phyloP scores from a whole-genome alignment of 2,888 invertebrate species.

The Tolmerus cingulatus region DNA sequence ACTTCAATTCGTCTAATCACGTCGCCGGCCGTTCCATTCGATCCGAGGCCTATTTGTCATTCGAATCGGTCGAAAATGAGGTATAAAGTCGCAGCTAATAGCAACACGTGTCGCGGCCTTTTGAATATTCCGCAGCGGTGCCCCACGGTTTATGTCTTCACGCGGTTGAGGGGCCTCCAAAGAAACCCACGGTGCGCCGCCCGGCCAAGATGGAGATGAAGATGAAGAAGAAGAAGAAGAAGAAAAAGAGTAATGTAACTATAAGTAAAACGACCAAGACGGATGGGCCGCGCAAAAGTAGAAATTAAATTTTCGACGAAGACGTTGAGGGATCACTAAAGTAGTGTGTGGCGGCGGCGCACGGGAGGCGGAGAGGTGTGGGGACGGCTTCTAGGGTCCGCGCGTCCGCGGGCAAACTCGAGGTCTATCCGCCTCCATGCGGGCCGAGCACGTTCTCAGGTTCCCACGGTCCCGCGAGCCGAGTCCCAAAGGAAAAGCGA shows the following conservation, averaged over 20 bases:
- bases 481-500: neutral
- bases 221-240: neutral
- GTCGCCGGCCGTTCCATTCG: neutral
- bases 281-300: neutral
- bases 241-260: neutral
- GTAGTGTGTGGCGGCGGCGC: too few relatives aligned
- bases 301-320: neutral
- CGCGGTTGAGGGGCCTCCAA: neutral
- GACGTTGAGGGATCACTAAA: neutral
- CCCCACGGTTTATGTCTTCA: neutral
- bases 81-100: constrained; percentile 26
- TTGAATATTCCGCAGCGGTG: constrained; percentile 7
- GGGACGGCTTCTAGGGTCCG: neutral
- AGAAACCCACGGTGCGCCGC: neutral
- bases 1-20: constrained; percentile 22
- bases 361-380: too few relatives aligned
- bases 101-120: constrained; percentile 33
- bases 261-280: neutral
- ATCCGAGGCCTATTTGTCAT: constrained; percentile 14
- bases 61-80: constrained; percentile 25
- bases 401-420: neutral
- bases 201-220: neutral
- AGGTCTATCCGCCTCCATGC: constrained; percentile 33
- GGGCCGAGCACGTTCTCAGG: constrained; percentile 41
- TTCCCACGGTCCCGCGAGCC: constrained; percentile 29